Base-by-base conservation (phyloP, 2,113 vertebrate genomes). In the Myxocyprinus asiaticus region DNA sequence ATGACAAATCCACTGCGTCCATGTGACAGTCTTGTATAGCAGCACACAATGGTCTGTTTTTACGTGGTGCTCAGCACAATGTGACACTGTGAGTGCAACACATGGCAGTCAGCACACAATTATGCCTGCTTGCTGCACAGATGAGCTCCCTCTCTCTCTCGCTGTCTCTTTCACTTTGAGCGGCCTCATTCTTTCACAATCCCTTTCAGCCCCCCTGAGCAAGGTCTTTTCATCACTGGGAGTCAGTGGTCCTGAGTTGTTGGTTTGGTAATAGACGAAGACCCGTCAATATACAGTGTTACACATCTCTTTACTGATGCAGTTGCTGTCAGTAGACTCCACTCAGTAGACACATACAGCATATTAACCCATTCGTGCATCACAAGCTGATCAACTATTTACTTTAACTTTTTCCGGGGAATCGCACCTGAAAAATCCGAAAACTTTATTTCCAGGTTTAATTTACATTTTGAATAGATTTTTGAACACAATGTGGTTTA, bases 111-210 rank as follows among this genome's bases (percentile, higher is more conserved):
- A 53, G 11, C 67, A 69, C 71, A 62, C 71, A 61, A 45, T 74
- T 47, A 62, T 74, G 17, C 69, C 47, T 4, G 47, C 4, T 9
- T 7, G n/a, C 58, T 45, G 53, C 33, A 44, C 51, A 44, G 53
- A 56, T 58, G 53, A 58, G 69, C 53, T 72, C 53, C 33, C 51
- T 14, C 17, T 59, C 42, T 61, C 71, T 47, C 47, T 74, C 58
- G 48, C 45, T 6, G 43, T n/a, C 47, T 63, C 58, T 14, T 17
- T 7, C 56, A 33, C 22, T 33, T 33, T 45, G 58, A 48, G n/a
- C 22, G 71, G 44, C 71, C 71, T 50, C 71, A 74, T 74, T 74
- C 71, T 74, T 74, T 74, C 71, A 74, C 10, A 59, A 58, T 8
- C 17, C 12, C 50, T 43, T 61, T 7, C n/a, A 9, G 22, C 22